Base-by-base conservation (phyloP, 2,113 vertebrate species). In the Thalassoma bifasciatum region DNA sequence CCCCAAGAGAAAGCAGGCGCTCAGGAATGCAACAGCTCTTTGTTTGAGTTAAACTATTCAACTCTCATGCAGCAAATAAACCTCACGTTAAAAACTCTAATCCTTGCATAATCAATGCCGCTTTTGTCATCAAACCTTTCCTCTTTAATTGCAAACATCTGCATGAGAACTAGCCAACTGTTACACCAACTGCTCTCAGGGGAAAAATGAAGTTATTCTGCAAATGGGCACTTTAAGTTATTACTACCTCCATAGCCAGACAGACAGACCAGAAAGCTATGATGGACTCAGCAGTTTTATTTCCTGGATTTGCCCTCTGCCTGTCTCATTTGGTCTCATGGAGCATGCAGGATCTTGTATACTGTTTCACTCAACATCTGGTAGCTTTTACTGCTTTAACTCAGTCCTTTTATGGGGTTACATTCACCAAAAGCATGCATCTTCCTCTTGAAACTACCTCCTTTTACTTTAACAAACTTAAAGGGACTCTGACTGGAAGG, bases 301-400 rank as follows among this genome's bases (percentile, higher is more conserved):
- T 88, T 84, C 87, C 89, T 88, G 85, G 47, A 75, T 88, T 83
- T 88, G 84, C 83, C 83, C 80, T 76, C 73, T 72, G 51, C 66
- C 79, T 68, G 51, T 72, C 81, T 88, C 59, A 54, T 51, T 66
- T 51, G 66, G 73, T 84, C 86, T 79, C 26, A 11, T 62, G 69
- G 30, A 89, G 74, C 88, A 75, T 88, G 86, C 79, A 78, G 77
- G 69, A 71, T 85, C 84, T 76, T 87, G 89, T 89, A 83, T 89
- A 83, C 87, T 87, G 87, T 91, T 91, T 89, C 86, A 72, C 75
- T 30, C 56, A 69, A 90, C 91, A 90, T 92, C 90, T 93, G 90
- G 85, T 88, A 84, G 84, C 88, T 88, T 91, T 92, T 91, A 91
- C 88, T 79, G 72, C 16, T 46, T 46, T 16, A 17, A 59, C 75